These are phyloP conservation scores for Tauraco hartlaubi DNA, from an alignment of 2,797 vertebrate genomes.

Conservation along the genomic window DNA sequence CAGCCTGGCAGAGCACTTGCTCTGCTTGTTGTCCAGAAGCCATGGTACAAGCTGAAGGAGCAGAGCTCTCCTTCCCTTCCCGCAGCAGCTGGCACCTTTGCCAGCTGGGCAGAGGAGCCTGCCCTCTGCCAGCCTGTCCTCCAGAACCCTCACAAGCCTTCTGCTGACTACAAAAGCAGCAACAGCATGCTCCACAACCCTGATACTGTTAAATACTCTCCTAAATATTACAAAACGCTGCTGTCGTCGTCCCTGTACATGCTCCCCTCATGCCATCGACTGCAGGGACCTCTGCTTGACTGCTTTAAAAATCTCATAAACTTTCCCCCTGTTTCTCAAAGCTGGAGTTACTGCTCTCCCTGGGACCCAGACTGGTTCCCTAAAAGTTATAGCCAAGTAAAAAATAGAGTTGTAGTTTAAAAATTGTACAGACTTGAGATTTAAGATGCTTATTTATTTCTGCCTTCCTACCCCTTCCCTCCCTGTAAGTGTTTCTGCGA, in stretches of 20 bases:
- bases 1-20: neutral
- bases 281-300: neutral
- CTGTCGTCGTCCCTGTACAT: neutral
- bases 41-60: neutral
- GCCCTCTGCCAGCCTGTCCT: neutral
- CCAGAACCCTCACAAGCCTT: neutral
- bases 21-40: neutral
- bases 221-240: constrained; percentile 52
- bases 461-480: neutral
- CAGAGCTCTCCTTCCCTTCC: neutral
- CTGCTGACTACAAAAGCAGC: neutral
- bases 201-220: constrained; percentile 1
- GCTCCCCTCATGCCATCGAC: neutral
- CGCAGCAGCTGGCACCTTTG: neutral
- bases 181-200: neutral
- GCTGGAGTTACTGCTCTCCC: constrained; percentile 39
- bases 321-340: constrained; percentile 5
- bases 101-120: neutral
- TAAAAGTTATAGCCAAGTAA: constrained; percentile 23
- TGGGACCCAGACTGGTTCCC: neutral
- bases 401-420: constrained; percentile 43
- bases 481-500: neutral
- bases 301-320: constrained; percentile 60
- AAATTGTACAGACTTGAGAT: constrained; percentile 37
- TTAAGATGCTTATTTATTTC: constrained; percentile 5